A percentile compares a stretch with the other conserved stretches of the same genome.
Conservation (phyloP, 2,113 vertebrate species). For the rat (Rattus norvegicus) region DNA sequence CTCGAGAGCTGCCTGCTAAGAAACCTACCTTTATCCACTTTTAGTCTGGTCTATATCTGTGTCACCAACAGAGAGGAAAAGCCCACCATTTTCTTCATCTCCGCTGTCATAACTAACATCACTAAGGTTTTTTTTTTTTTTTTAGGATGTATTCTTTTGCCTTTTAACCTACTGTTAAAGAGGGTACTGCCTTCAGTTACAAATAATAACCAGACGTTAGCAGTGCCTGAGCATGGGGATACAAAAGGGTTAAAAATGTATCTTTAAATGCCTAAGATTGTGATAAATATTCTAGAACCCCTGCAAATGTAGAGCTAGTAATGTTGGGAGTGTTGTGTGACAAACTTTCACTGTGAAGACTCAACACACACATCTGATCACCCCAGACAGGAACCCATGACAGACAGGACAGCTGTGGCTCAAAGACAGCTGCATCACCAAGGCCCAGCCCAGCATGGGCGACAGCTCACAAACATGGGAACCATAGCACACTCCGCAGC, state of each 20-base stretch:
- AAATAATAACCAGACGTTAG: slow-evolving; percentile 6
- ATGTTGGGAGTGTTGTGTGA: background rate
- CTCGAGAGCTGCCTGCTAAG: too few relatives aligned
- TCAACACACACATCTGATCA: background rate
- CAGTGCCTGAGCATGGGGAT: background rate
- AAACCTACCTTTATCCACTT: too few relatives aligned
- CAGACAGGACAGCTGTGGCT: background rate
- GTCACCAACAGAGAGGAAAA: too few relatives aligned
- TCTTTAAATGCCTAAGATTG: background rate
- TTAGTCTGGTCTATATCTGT: too few relatives aligned
- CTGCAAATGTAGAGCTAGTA: background rate
- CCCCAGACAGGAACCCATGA: background rate
- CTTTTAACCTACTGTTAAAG: slow-evolving; percentile 6
- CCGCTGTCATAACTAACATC: background rate
- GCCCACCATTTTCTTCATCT: background rate
- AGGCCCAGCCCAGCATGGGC: background rate
- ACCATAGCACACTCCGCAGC: background rate
- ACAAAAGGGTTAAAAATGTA: background rate
- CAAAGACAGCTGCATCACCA: background rate
- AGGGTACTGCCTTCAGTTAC: background rate
- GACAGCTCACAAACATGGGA: background rate
- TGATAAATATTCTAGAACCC: background rate
- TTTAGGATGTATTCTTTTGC: slow-evolving; percentile 37
- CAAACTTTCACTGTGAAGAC: background rate
- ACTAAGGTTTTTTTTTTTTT: too few relatives aligned